Conservation (phyloP, 2,888 invertebrate species). For the Drosophila meridionalis region DNA sequence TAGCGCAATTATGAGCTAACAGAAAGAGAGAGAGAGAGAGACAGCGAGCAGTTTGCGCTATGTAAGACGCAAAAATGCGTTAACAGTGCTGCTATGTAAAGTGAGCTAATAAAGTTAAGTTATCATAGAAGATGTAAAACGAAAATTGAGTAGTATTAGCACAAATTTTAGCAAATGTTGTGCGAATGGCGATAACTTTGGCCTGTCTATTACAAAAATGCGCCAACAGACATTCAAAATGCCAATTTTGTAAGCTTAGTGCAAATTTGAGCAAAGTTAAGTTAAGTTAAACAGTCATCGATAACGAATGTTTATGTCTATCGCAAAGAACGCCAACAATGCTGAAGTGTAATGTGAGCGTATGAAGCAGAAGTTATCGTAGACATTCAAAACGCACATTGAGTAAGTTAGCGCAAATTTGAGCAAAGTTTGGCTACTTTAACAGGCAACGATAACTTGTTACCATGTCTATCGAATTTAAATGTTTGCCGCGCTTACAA, state of each 20-base stretch:
- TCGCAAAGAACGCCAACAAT: no score
- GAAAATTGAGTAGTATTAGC: not conserved
- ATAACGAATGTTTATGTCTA: no score
- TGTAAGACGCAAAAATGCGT: not conserved
- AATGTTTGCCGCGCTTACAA: not conserved
- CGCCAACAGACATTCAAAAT: no score
- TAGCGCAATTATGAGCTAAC: not conserved
- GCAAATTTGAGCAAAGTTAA: no score
- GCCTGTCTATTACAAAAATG: no score
- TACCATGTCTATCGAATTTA: not conserved
- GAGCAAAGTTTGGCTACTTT: not conserved
- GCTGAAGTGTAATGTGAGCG: no score
- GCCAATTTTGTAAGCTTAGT: no score
- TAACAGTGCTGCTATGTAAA: not conserved
- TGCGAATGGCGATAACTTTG: no score
- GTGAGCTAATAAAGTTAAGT: not conserved
- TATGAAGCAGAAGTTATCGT: no score
- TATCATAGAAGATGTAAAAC: not conserved
- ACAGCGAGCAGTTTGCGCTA: not conserved
- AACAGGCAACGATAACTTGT: not conserved
- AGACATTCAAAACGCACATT: not conserved
- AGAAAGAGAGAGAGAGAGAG: not conserved
- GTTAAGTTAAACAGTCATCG: no score
- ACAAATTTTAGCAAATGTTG: not conserved
- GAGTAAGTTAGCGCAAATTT: not conserved